phyloP scores from a whole-genome alignment of 2,113 vertebrate genomes.

The Hucho hucho region DNA sequence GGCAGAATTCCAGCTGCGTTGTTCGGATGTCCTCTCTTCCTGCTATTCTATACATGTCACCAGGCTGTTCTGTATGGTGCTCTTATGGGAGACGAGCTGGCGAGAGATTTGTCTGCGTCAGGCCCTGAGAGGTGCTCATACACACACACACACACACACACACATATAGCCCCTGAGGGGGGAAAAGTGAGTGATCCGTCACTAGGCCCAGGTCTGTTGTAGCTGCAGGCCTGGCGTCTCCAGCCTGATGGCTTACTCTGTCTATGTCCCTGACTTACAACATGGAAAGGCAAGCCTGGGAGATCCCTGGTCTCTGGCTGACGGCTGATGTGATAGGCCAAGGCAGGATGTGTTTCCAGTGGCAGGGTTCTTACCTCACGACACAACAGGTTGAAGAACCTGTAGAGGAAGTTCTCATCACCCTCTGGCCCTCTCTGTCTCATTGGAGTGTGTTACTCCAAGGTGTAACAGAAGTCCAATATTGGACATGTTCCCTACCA shows the following conservation, averaged over 20 bases:
- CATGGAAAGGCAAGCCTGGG: constrained; percentile 59
- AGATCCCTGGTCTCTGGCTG: constrained; percentile 46
- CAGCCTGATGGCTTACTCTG: constrained; percentile 35
- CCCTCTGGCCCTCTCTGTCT: constrained; percentile 45
- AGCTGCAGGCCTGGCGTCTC: background rate
- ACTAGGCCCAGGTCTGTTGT: background rate
- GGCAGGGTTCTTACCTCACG: constrained; percentile 57
- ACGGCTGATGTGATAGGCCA: constrained; percentile 58
- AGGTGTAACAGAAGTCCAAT: background rate
- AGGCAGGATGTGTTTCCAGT: constrained; percentile 70
- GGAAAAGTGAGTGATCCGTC: background rate
- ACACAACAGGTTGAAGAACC: constrained; percentile 58
- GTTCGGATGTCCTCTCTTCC: constrained; percentile 67
- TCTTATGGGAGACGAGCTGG: constrained; percentile 55
- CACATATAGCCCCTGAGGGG: background rate
- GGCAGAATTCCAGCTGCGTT: constrained; percentile 42
- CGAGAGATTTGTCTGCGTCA: constrained; percentile 58
- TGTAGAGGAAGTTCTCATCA: constrained; percentile 67
- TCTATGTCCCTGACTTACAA: constrained; percentile 45
- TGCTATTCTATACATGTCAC: constrained; percentile 72
- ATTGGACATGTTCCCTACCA: no score
- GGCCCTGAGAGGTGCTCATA: constrained; percentile 34
- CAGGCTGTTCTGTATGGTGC: constrained; percentile 38
- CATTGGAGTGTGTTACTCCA: background rate
- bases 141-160: constrained; percentile 28